Evolutionary conservation across 2,113 vertebrate genomes (phyloP).

Genomic region (Scolopax mira): DNA sequence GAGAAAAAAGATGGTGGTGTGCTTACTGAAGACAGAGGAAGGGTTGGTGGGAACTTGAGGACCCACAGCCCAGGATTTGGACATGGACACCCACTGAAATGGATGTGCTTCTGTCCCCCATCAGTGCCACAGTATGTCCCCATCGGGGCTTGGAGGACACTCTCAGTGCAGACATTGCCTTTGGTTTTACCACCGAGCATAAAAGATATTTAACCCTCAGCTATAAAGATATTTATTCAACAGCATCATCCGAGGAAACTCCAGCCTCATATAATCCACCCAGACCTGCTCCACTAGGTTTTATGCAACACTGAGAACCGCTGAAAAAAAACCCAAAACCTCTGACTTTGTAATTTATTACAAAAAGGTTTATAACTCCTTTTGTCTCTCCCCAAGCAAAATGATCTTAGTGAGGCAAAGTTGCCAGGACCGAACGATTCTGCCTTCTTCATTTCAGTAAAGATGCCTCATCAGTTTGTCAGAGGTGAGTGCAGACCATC

Average conservation of each 20-base stretch:
- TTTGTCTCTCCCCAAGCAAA: not conserved
- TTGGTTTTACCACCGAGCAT: not conserved
- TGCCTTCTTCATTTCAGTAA: not conserved
- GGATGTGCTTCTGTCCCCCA: too few relatives aligned
- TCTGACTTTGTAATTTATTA: not conserved
- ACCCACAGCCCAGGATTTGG: not conserved
- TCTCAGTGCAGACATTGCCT: not conserved
- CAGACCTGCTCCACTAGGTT: not conserved
- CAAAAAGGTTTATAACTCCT: not conserved
- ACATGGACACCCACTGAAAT: not conserved
- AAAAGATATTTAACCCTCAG: not conserved
- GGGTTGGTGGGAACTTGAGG: not conserved
- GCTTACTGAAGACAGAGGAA: not conserved
- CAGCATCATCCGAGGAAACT: not conserved
- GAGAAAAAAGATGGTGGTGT: constrained; percentile 5
- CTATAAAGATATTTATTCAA: not conserved
- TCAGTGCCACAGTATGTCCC: not conserved
- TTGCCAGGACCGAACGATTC: not conserved
- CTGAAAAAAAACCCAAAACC: not conserved
- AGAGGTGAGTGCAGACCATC: not conserved
- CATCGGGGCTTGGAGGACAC: not conserved
- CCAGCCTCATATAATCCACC: not conserved
- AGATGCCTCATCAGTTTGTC: not conserved
- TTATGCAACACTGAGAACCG: not conserved
- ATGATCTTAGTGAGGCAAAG: not conserved